Conservation (phyloP, 1,140 invertebrate species). For the Ooceraea biroi region DNA sequence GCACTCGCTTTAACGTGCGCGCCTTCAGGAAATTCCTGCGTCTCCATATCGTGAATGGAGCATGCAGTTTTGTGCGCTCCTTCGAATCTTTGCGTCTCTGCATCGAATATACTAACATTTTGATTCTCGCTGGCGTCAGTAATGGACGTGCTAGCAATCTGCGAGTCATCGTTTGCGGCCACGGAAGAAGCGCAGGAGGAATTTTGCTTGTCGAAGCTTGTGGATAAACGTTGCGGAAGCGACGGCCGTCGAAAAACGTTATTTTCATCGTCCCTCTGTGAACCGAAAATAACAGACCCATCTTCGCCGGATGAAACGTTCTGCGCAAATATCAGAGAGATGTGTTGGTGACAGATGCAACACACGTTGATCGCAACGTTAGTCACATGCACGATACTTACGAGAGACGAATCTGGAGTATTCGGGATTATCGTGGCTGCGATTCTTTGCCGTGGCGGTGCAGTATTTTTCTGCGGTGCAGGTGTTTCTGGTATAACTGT, state of each 20-base stretch:
- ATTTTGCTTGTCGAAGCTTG: neutral
- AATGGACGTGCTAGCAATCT: neutral
- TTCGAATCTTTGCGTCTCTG: constrained; percentile 56
- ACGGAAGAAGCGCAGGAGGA: neutral
- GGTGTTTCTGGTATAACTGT: constrained; percentile 71
- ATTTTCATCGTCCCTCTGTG: constrained; percentile 57
- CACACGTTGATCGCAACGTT: neutral
- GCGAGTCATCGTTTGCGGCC: constrained; percentile 15
- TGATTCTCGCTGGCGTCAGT: neutral
- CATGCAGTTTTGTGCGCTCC: neutral
- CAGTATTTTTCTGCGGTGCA: no score
- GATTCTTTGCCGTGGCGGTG: neutral
- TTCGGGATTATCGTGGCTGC: constrained; percentile 55
- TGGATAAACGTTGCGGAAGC: neutral
- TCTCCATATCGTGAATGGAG: constrained; percentile 65
- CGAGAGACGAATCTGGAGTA: constrained; percentile 73
- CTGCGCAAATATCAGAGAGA: constrained; percentile 53
- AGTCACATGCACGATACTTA: constrained; percentile 51
- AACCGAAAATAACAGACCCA: constrained; percentile 67
- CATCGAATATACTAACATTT: constrained; percentile 46
- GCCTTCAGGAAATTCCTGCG: constrained; percentile 26
- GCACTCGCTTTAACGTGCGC: neutral
- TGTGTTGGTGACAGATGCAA: neutral
- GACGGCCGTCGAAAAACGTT: constrained; percentile 55
- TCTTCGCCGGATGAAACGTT: constrained; percentile 62